Evolutionary conservation across 2,113 vertebrate species (phyloP), one percentile per base, ranked within the genome.

Genomic region (Sinocyclocheilus anshuiensis): DNA sequence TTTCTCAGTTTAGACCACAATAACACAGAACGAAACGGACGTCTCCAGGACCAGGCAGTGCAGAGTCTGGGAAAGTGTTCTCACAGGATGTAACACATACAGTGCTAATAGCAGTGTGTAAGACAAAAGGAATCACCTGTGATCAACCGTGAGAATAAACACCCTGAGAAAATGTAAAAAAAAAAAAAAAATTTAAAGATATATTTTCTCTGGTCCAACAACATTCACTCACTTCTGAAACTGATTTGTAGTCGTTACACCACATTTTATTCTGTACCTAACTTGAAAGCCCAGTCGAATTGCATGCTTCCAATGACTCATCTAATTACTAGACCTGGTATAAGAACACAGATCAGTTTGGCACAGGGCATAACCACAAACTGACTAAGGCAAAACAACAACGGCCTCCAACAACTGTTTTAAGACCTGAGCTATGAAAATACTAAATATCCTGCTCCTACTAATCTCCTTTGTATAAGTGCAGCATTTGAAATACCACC

Each of bases 1-100:
- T 91, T 92, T 93, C 83, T 94, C 90, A 10, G 84, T 92, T 93
- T 90, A 84, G 57, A 87, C 93, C 92, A 77, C 77, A 78, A 61
- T 6, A 69, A 57, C 45, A 22, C 4, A 18, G 3, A 22, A 22
- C 75, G 53, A 89, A 91, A 89, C 71, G 45, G 18, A 69, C 61
- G 8, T 84, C 84, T 84, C 83, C 18, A 10, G 20, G 55, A 33
- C 29, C 29, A 33, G 29, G 29, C 63, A 6, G 20, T 13, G 16
- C 45, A 42, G 84, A 74, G 87, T 85, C 24, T 89, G 88, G 48
- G 79, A 92, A 90, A 84, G 59, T 57, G 33, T 36, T 86, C n/a
- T 69, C 15, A 80, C 50, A 59, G 77, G 77, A 72, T 80, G 84
- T 59, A 24, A 72, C 33, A 86, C 50, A 4, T 18, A 20, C 8